Evolutionary conservation across 1,140 invertebrate species (phyloP), one percentile per base, ranked within the genome.

Genomic region (Colletes latitarsis): DNA sequence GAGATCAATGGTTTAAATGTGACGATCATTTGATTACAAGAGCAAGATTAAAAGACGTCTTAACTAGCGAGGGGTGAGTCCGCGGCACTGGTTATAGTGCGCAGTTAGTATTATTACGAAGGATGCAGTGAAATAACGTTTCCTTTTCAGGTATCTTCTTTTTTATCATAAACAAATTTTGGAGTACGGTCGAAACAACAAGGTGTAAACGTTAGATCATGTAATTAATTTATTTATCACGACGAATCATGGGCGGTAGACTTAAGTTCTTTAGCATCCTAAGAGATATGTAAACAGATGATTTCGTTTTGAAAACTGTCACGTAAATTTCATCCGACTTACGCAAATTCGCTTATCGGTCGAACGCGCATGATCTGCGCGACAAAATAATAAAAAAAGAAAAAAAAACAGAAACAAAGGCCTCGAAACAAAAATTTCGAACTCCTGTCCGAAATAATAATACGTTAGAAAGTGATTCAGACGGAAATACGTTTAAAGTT

Each of bases 1-100:
- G 96, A 82, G 96, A 98, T 89, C 96, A 96, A 90, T 99, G 99
- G 99, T 99, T 98, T 90, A 98, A 98, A 90, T 99, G 99, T 94
- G 98, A 99, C 93, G 99, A 99, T 94, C 97, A 98, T 92, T 95
- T 98, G 88, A 98, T 99, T 74, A 98, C 96, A 0, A 95, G 96
- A 87, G 98, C 97, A 14, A 96, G 96, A 86, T 94, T 98, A 39
- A 95, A 97, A 80, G 97, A 99, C 87, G 98, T 99, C 63, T 94
- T 99, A 21, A 96, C 96, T 85, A 99, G 98, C 91, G 98, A 99
- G 95, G 99, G 98, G 96, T 99, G 94, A 94, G 93, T 93, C 74
- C 49, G 46, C 57, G 71, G 71, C 62, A 75, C 43, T 68, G 53
- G 14, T 58, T 17, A 49, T 57, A 55, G n/a, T 75, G 63, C 30